A percentile compares a stretch with the other conserved stretches of the same genome.
phyloP scores from a whole-genome alignment of 2,888 invertebrate species.

The Acrobasis suavella region DNA sequence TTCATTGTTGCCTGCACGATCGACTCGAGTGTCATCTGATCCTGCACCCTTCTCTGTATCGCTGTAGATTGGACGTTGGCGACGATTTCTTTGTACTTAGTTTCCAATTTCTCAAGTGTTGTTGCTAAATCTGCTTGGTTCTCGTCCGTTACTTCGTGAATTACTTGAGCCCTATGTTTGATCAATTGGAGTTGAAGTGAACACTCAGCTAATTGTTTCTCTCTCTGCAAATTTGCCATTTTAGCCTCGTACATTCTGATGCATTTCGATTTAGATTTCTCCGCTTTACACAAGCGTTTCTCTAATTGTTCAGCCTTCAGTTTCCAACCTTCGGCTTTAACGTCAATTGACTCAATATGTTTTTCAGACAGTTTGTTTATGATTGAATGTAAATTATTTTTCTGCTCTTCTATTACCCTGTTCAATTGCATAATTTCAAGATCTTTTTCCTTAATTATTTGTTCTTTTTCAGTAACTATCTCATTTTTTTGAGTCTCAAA shows the following conservation, averaged over 20 bases:
- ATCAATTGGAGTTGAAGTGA: constrained; percentile 66
- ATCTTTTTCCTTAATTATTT: constrained; percentile 52
- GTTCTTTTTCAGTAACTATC: constrained; percentile 51
- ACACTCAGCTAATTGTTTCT: constrained; percentile 66
- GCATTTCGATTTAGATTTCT: constrained; percentile 60
- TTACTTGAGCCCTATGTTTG: constrained; percentile 63
- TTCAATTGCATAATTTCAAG: constrained; percentile 52
- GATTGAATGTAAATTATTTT: constrained; percentile 50
- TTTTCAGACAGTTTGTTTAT: constrained; percentile 51
- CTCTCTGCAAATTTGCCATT: constrained; percentile 58
- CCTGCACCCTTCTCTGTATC: constrained; percentile 67
- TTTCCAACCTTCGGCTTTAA: constrained; percentile 40
- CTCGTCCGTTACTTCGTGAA: constrained; percentile 60
- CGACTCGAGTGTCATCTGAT: constrained; percentile 65
- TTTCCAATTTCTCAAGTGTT: constrained; percentile 65
- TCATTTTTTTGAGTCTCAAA: constrained; percentile 42
- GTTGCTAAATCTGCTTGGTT: constrained; percentile 58
- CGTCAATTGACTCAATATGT: constrained; percentile 39
- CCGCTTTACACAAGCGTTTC: constrained; percentile 60
- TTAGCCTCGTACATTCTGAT: constrained; percentile 59
- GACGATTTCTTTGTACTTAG: constrained; percentile 70
- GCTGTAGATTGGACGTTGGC: constrained; percentile 71
- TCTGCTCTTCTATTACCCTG: constrained; percentile 52
- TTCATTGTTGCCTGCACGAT: constrained; percentile 60
- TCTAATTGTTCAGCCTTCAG: constrained; percentile 55